Evolutionary conservation across 2,888 invertebrate species (phyloP).

Genomic region (Sphecodes monilicornis): DNA sequence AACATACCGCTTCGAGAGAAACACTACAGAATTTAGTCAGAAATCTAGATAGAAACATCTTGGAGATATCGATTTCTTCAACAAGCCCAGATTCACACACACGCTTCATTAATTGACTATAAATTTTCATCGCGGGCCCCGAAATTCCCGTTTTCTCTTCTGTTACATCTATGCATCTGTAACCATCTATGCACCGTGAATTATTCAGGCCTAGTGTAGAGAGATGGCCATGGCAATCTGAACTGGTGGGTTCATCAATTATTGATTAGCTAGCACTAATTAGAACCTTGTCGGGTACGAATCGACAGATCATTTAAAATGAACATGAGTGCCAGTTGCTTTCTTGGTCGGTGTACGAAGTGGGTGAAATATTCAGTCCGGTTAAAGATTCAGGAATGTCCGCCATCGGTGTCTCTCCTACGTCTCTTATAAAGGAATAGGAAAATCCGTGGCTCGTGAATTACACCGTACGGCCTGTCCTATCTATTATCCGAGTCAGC

Average conservation of each 20-base stretch:
- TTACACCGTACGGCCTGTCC: slow-evolving; percentile 80
- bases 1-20: neutral
- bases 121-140: neutral
- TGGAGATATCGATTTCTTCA: neutral
- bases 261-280: slow-evolving; percentile 45
- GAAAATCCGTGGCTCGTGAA: slow-evolving; percentile 81
- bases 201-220: neutral
- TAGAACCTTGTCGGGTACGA: slow-evolving; percentile 51
- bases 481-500: slow-evolving; percentile 80
- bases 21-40: neutral
- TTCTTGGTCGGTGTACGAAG: slow-evolving; percentile 50
- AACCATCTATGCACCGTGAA: neutral
- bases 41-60: neutral
- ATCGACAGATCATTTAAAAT: slow-evolving; percentile 61
- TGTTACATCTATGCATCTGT: neutral
- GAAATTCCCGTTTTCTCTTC: neutral
- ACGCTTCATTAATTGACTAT: neutral
- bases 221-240: slow-evolving; percentile 28
- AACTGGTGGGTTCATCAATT: slow-evolving; percentile 36
- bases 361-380: slow-evolving; percentile 76
- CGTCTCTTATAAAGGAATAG: slow-evolving; percentile 77
- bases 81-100: neutral
- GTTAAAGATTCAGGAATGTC: slow-evolving; percentile 71
- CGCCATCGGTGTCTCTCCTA: slow-evolving; percentile 55
- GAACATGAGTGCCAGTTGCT: neutral